Base-by-base conservation (phyloP, 35 echinoderm and acorn worm species). In the Ophioderma brevispina region DNA sequence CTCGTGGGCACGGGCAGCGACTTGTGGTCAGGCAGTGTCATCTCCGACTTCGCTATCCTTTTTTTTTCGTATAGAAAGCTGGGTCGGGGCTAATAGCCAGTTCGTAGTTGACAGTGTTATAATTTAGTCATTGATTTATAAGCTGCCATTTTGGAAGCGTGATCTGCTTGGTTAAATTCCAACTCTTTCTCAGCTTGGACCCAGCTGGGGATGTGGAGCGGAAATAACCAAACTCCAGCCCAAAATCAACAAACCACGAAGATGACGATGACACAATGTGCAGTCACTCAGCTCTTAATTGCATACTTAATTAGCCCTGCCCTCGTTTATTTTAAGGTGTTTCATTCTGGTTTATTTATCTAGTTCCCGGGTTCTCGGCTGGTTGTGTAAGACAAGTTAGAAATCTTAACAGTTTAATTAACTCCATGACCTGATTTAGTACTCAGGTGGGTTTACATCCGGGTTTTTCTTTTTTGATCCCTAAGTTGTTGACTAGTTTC, bases 91-190 rank as follows among this genome's bases (percentile, higher is more conserved):
- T 70, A 70, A 70, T 70, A 25, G 59, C 59, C 59, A 70, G 10
- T 70, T 30, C 2, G 6, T 70, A 1, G 10, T 70, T 70, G 59
- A 70, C n/a, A 70, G 59, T 70, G 59, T 30, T 70, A 70, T 70
- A 70, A 3, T 8, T 52, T 52, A 52, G 21, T 52, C 8, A 8
- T 70, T 70, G 59, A 70, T 70, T 70, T 70, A 70, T 70, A 70
- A 70, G 59, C 59, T 70, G 59, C 15, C 59, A 70, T 70, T 25
- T 70, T 70, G n/a, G n/a, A 70, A 70, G 59, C 59, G n/a, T 70
- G 28, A 8, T n/a, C 17, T 15, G 10, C 59, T 70, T 30, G 28
- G 10, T 70, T 70, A 25, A 25, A 30, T 18, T 70, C 23, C 17
- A 46, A 13, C 10, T 25, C 5, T 70, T 13, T 70, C 59, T 25